Conservation (phyloP, 2,888 invertebrate species). For the Rhamphomyia laevipes region DNA sequence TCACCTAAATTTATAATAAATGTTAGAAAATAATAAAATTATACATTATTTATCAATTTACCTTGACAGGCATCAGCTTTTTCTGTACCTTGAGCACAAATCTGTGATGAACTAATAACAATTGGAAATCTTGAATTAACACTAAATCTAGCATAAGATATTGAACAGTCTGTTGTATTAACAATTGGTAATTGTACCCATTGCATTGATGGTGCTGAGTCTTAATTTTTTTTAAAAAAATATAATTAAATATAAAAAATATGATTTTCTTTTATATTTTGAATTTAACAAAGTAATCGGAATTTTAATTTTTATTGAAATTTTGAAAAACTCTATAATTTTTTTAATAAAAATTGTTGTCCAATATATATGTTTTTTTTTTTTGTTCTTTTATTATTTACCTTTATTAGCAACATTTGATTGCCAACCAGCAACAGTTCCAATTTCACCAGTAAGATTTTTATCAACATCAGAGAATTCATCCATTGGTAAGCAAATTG, state of each 20-base stretch:
- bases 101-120: conserved; percentile 31
- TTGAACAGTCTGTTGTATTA: conserved; percentile 32
- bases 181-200: conserved; percentile 38
- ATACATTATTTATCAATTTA: conserved; percentile 9
- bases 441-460: conserved; percentile 39
- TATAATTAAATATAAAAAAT: no score
- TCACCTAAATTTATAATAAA: conserved; percentile 22
- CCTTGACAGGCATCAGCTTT: conserved; percentile 37
- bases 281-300: not conserved
- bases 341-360: no score
- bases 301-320: not conserved
- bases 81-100: conserved; percentile 35
- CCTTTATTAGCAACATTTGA: conserved; percentile 50
- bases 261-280: not conserved
- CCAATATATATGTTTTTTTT: no score
- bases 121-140: conserved; percentile 36
- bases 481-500: conserved; percentile 42
- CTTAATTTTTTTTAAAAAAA: not conserved
- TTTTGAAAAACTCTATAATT: not conserved
- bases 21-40: not conserved
- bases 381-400: conserved; percentile 21
- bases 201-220: conserved; percentile 26
- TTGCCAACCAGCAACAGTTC: conserved; percentile 66
- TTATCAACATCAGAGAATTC: conserved; percentile 21
- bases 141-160: conserved; percentile 33